These are phyloP conservation scores for Philypnodon macrostomus DNA, from an alignment of 2,797 vertebrate genomes.

Conservation along the genomic window DNA sequence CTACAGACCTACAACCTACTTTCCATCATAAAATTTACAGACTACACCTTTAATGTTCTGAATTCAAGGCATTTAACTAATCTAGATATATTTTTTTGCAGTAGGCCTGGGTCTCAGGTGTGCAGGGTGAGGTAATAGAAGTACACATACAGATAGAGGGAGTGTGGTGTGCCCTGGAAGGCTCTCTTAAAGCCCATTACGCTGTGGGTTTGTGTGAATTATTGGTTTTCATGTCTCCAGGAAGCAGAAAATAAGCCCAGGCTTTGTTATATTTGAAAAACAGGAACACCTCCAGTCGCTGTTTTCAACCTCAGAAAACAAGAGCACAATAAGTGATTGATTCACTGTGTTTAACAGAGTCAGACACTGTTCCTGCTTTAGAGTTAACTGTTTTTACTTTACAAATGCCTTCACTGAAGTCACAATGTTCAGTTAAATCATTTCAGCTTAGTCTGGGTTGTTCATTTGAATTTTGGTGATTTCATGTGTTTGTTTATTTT, in stretches of 20 bases:
- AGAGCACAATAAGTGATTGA: not conserved
- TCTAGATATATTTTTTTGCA: too few species aligned
- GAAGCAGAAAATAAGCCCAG: slow-evolving; percentile 21
- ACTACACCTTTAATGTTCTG: too few species aligned
- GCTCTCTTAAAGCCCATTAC: slow-evolving; percentile 51
- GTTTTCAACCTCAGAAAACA: slow-evolving; percentile 3
- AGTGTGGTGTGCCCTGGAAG: slow-evolving; percentile 32
- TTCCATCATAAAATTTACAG: too few species aligned
- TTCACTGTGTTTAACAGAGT: not conserved
- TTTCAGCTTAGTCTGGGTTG: too few species aligned
- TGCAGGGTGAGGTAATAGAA: slow-evolving; percentile 1
- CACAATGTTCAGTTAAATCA: too few species aligned
- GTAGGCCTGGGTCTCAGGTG: too few species aligned
- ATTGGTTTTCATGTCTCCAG: slow-evolving; percentile 44
- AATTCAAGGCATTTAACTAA: too few species aligned
- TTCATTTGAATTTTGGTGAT: too few species aligned
- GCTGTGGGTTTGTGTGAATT: slow-evolving; percentile 39
- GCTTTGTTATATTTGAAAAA: slow-evolving; percentile 26
- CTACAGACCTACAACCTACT: too few species aligned
- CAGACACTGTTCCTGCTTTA: not conserved
- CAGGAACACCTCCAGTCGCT: not conserved
- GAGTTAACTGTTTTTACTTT: too few species aligned
- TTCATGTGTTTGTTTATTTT: too few species aligned
- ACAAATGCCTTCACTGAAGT: too few species aligned
- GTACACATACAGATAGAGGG: slow-evolving; percentile 22